Base-by-base conservation (phyloP, 2,888 invertebrate genomes). In the Seladonia tumulorum region DNA sequence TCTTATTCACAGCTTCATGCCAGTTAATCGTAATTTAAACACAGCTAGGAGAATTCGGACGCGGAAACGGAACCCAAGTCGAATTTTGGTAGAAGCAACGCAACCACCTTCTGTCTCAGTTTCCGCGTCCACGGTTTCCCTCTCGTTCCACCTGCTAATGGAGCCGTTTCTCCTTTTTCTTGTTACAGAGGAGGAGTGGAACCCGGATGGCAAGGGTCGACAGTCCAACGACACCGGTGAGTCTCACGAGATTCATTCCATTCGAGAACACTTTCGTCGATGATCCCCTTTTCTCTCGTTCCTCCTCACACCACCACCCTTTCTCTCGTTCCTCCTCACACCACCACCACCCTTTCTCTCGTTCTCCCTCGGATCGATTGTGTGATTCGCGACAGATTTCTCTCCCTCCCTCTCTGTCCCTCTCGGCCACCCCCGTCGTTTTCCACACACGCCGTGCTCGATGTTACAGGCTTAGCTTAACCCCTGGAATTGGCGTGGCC, bases 151-250 rank as follows among this genome's bases (percentile, higher is more conserved):
- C 39, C 68, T 35, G 45, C 73, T 89, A 85, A 81, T 79, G 66
- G 87, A 77, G n/a, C 60, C 74, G 78, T 85, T 18, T 85, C 75
- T 78, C 81, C 71, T 81, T 86, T 83, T 89, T 88, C 88, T 89
- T 91, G 90, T 94, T 94, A 83, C 95, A 96, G 96, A 96, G 92
- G 96, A 96, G 94, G 96, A 96, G 95, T 96, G 96, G 96, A 96
- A 96, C 94, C 95, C 96, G 80, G 96, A 96, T 95, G 96, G 96
- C 92, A 96, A 96, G 91, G 94, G 94, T 87, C 94, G 95, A 47
- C 94, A 94, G 87, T 93, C 94, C 82, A 94, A 94, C 90, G 94
- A 94, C 88, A 93, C 91, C 79, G 94, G 94, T 94, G 90, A 94
- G 94, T 91, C 68, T 60, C 60, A 57, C 14, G 18, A 42, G 29